Evolutionary conservation across 2,113 vertebrate species (phyloP), one percentile per base, ranked within the genome.

Genomic region (Coptodon bakossiorum): DNA sequence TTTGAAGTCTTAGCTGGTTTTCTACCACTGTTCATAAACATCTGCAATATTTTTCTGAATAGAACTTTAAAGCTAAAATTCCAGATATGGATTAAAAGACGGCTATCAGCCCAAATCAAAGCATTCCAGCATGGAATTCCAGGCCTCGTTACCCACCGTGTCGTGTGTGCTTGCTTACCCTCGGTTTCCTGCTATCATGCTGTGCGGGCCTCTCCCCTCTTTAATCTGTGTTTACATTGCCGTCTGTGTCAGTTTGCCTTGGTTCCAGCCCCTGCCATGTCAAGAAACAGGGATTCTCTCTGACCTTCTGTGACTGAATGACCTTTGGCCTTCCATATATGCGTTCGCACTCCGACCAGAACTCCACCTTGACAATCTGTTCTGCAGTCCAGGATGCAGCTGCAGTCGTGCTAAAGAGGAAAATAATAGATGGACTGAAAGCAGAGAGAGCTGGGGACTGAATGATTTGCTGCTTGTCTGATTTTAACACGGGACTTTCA

Each of bases 211-310:
- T 82, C 80, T 87, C 73, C 73, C 80, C 82, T 87, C 85, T 90
- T 73, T 92, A 91, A 95, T 93, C 93, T 94, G 66, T 93, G 91
- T 94, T 94, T 93, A 90, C 27, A 43, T 80, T 90, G 87, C 87
- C 40, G 88, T 92, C 93, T 93, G 91, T 86, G 82, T 68, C 14
- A n/a, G 43, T 82, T 87, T 31, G 16, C 81, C 27, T 79, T 27
- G 12, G 34, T 81, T 80, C 83, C 81, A 85, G 81, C 83, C 85
- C 78, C 78, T 16, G 50, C 87, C 50, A 27, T 81, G 84, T 85
- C 52, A 27, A 66, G 16, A 89, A 88, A 84, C 80, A 54, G 36
- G 54, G 73, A 91, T 90, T 93, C 90, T 90, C 83, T 83, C 57
- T 92, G 93, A 94, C 92, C 91, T 90, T 85, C 61, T 22, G 50